These are phyloP conservation scores for Gymnobelideus leadbeateri DNA, from an alignment of 2,113 vertebrate species.

Conservation along the genomic window DNA sequence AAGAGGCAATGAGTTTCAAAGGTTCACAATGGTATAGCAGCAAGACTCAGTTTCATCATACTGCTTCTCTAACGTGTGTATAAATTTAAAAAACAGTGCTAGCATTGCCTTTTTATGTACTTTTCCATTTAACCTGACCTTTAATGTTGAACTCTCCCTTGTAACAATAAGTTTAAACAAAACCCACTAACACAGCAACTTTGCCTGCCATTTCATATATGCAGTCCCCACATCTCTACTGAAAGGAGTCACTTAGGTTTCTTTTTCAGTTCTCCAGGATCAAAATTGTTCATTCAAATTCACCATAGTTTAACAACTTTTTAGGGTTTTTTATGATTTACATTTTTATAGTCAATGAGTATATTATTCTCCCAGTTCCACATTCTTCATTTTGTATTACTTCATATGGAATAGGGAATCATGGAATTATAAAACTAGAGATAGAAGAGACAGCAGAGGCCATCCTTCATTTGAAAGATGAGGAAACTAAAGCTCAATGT, in stretches of 20 bases:
- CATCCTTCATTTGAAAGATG: not conserved
- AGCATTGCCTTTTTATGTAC: not conserved
- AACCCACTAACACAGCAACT: not conserved
- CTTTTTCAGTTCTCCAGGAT: not conserved
- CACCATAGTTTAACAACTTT: not conserved
- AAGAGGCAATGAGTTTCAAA: not conserved
- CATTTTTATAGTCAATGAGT: not conserved
- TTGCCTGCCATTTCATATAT: not conserved
- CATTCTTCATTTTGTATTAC: not conserved
- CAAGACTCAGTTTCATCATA: not conserved
- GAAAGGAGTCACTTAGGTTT: not conserved
- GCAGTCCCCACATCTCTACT: not conserved
- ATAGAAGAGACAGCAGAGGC: not conserved
- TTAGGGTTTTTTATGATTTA: not conserved
- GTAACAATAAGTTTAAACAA: not conserved
- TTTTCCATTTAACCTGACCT: not conserved
- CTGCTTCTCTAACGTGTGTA: not conserved
- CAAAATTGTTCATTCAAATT: not conserved
- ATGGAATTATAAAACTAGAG: not conserved
- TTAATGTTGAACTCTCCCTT: not conserved
- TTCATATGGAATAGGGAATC: not conserved
- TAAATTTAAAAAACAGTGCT: not conserved
- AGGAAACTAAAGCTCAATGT: not conserved
- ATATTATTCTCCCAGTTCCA: not conserved
- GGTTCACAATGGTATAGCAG: not conserved